Conservation (phyloP, 2,888 invertebrate genomes). For the Zootermopsis nevadensis region DNA sequence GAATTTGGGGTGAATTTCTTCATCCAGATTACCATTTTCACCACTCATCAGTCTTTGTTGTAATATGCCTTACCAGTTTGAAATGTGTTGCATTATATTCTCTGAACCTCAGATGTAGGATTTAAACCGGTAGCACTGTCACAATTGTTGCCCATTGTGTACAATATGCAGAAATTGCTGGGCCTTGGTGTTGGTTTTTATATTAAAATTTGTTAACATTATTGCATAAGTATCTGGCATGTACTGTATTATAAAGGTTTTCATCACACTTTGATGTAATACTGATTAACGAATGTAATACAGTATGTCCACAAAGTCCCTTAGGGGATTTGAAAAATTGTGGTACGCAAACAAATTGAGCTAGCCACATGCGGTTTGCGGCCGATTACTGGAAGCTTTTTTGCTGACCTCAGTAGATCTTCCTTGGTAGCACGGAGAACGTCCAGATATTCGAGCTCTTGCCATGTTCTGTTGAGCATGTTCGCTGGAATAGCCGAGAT, state of each 20-base stretch:
- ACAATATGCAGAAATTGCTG: not conserved
- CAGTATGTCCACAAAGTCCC: too few relatives aligned
- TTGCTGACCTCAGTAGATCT: too few relatives aligned
- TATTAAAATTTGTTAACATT: not conserved
- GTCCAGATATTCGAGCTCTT: too few relatives aligned
- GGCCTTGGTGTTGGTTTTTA: not conserved
- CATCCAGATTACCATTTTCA: conserved; percentile 14
- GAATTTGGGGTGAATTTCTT: not conserved
- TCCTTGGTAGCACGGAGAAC: too few relatives aligned
- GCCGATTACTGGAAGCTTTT: too few relatives aligned
- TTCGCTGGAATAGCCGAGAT: too few relatives aligned
- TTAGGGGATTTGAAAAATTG: too few relatives aligned
- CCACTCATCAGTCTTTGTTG: conserved; percentile 26
- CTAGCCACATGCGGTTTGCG: too few relatives aligned
- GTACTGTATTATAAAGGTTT: not conserved
- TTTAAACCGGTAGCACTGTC: not conserved
- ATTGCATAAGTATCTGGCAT: not conserved
- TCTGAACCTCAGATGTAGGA: not conserved
- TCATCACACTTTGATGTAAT: not conserved
- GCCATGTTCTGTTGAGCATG: too few relatives aligned
- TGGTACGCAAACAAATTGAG: too few relatives aligned
- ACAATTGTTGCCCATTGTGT: not conserved
- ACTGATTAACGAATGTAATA: too few relatives aligned
- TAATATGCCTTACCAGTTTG: conserved; percentile 26
- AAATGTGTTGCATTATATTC: conserved; percentile 21